Evolutionary conservation across 2,888 invertebrate species (phyloP), one percentile per base, ranked within the genome.

Genomic region (Polyommatus icarus): DNA sequence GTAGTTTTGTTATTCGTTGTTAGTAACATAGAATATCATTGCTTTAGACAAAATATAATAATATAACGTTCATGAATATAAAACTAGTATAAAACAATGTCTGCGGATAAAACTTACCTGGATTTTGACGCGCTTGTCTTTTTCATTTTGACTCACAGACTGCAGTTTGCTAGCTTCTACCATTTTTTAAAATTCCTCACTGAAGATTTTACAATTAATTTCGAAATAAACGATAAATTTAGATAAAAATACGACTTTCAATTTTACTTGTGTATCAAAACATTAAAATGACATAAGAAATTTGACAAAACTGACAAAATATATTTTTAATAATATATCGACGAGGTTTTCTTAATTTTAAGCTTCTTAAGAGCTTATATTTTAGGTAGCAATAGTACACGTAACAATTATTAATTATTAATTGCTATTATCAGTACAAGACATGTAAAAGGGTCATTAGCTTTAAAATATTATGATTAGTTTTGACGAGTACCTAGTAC

Each of bases 41-140:
- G n/a, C n/a, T n/a, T n/a, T n/a, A n/a, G n/a, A n/a, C n/a, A n/a
- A n/a, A n/a, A n/a, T n/a, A n/a, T n/a, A n/a, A n/a, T n/a, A n/a
- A n/a, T n/a, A n/a, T n/a, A n/a, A n/a, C n/a, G n/a, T n/a, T n/a
- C n/a, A n/a, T n/a, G n/a, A n/a, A n/a, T n/a, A n/a, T 29, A 29
- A 29, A 29, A 29, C 29, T 29, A 1, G 29, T 29, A 2, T 29
- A 29, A 2, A 29, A 32, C 32, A 32, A 32, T 32, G 4, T 36
- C 3, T 46, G 46, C 10, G 10, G 10, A 29, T 24, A 29, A 50
- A 18, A 46, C 29, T 81, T 84, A 92, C 92, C 82, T 90, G 87
- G 79, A 92, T 84, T 87, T 91, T 92, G 40, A 93, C 92, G 81
- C 88, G 87, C 80, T 92, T 92, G 80, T 90, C 90, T 78, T 91